phyloP scores from a whole-genome alignment of 1,140 invertebrate species.

The Drosophila kepulauana region DNA sequence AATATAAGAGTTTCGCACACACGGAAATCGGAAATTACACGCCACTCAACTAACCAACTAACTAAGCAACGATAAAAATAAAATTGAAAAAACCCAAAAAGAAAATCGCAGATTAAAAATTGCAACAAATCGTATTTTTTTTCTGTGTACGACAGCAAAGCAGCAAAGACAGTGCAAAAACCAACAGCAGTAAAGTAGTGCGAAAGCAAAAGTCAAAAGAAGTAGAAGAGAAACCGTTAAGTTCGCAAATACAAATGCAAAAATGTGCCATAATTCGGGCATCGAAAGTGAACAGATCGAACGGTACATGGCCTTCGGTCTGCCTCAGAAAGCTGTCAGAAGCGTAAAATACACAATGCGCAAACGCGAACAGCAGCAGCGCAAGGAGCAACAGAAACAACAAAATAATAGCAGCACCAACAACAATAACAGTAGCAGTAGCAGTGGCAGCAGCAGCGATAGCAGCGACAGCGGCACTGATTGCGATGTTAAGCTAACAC shows the following conservation, averaged over 20 bases:
- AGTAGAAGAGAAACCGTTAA: constrained; percentile 31
- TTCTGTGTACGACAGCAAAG: constrained; percentile 28
- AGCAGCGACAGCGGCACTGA: constrained; percentile 37
- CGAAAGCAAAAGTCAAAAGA: constrained; percentile 29
- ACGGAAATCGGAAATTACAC: background rate
- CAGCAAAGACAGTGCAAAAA: background rate
- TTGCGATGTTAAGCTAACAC: constrained; percentile 20
- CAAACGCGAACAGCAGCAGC: constrained; percentile 66
- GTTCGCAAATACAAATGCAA: constrained; percentile 67
- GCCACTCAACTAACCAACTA: constrained; percentile 36
- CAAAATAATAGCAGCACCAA: constrained; percentile 26
- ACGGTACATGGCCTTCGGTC: constrained; percentile 71
- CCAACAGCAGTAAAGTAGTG: constrained; percentile 24
- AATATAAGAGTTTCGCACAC: constrained; percentile 7
- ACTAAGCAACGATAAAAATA: constrained; percentile 20
- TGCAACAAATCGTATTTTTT: constrained; percentile 35
- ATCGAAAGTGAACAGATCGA: constrained; percentile 82
- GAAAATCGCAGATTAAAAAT: constrained; percentile 23
- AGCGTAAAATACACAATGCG: constrained; percentile 76
- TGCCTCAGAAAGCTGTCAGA: constrained; percentile 78
- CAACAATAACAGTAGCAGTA: constrained; percentile 13
- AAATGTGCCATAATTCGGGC: constrained; percentile 82
- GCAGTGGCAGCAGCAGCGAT: constrained; percentile 16
- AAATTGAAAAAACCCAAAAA: constrained; percentile 1
- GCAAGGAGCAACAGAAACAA: constrained; percentile 46